A percentile compares a stretch with the other conserved stretches of the same genome.
Conservation (phyloP, 2,113 vertebrate species). For the Phyllopteryx taeniolatus region DNA sequence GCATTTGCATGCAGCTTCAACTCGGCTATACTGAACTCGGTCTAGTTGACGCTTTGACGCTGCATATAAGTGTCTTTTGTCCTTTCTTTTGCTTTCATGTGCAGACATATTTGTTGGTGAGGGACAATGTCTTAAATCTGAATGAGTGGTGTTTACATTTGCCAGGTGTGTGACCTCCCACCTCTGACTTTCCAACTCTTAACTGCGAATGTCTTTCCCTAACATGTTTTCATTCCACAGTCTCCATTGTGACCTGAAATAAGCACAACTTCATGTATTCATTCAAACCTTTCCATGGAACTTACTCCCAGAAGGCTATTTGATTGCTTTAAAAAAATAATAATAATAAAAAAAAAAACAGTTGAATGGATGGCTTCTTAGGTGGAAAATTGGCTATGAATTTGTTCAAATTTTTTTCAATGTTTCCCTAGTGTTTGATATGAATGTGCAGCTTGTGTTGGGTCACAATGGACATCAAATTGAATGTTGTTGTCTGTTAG, state of each 20-base stretch:
- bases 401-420: neutral
- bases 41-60: constrained; percentile 1
- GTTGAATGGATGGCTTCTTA: neutral
- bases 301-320: neutral
- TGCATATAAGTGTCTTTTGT: constrained; percentile 14
- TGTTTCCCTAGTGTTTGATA: too few relatives aligned
- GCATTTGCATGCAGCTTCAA: constrained; percentile 33
- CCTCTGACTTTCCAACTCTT: neutral
- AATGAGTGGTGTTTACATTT: constrained; percentile 9
- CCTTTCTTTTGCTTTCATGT: neutral
- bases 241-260: constrained; percentile 32
- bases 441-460: neutral
- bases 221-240: constrained; percentile 8
- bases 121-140: constrained; percentile 23
- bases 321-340: too few relatives aligned
- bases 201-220: neutral
- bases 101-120: constrained; percentile 8
- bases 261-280: neutral
- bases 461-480: constrained; percentile 37
- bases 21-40: neutral
- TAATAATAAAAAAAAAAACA: too few relatives aligned
- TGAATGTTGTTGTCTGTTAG: constrained; percentile 23
- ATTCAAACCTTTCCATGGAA: neutral
- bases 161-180: constrained; percentile 21
- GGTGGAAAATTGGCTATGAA: neutral